Base-by-base conservation (phyloP, 2,888 invertebrate species). In the Synanthedon vespiformis region DNA sequence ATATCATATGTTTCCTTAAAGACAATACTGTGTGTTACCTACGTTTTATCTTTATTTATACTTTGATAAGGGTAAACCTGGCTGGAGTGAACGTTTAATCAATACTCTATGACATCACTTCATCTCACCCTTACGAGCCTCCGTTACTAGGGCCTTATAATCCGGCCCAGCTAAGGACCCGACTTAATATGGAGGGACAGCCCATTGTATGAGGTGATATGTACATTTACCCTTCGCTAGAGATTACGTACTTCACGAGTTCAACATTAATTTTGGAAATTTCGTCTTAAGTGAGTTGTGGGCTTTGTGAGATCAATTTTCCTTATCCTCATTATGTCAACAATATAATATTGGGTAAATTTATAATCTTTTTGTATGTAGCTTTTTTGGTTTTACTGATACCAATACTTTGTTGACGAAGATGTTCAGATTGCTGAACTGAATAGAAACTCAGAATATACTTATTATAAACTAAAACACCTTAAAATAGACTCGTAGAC, bases 131-230 rank as follows among this genome's bases (percentile, higher is more conserved):
- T 40, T 52, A 54, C 55, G 54, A 56, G 50, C 63, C 63, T 64
- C 65, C 66, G 64, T 72, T 71, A 73, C 67, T 62, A 63, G 62
- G 53, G 64, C 61, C 64, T 67, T 73, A 72, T 79, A 78, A 77
- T 76, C 77, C 62, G 48, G 48, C 12, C 48, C 56, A 57, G 63
- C 63, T 64, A 70, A 67, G 70, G 70, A 65, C 70, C 63, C 72
- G 66, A 65, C 73, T 75, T 81, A 81, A 80, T 82, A 81, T 73
- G 74, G 71, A 80, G 77, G 82, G 80, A 74, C 77, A 69, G 63
- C 61, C 73, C 59, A 77, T 82, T 77, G 77, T 79, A 79, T 66
- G 70, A 74, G 74, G 75, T 76, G 78, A 70, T 78, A 79, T 67
- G 71, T 69, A 74, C 74, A 70, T 71, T 74, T 71, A 74, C 72